Conservation (phyloP, 2,113 vertebrate genomes). For the Narcine bancroftii region DNA sequence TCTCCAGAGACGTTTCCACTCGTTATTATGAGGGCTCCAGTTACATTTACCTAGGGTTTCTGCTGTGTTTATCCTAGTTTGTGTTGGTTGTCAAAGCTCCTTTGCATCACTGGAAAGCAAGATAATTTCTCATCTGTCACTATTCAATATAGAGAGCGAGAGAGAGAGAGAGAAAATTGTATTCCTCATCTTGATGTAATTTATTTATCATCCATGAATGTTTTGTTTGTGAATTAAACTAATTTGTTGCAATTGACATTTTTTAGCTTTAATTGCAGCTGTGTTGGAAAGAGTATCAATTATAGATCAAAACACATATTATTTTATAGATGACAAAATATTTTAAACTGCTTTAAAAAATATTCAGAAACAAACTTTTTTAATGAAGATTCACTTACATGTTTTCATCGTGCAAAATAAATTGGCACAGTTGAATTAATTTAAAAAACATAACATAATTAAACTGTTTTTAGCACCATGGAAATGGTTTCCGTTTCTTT, state of each 20-base stretch:
- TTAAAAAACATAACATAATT: constrained; percentile 23
- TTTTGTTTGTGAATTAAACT: constrained; percentile 29
- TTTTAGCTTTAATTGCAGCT: constrained; percentile 12
- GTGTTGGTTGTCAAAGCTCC: constrained; percentile 8
- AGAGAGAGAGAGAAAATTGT: background rate
- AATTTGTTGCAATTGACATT: background rate
- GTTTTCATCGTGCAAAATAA: background rate
- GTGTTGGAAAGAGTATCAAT: background rate
- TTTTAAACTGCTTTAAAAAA: constrained; percentile 11
- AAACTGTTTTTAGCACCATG: constrained; percentile 10
- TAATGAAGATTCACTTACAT: background rate
- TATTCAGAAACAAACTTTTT: constrained; percentile 20
- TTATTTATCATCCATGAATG: constrained; percentile 33
- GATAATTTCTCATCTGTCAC: background rate
- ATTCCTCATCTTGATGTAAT: constrained; percentile 6
- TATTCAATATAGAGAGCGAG: background rate
- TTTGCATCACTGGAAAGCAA: background rate
- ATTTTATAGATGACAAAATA: constrained; percentile 15
- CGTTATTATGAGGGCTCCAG: background rate
- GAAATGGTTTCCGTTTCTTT: background rate
- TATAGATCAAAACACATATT: background rate
- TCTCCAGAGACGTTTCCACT: background rate
- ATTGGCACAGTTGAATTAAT: background rate
- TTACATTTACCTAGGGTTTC: background rate
- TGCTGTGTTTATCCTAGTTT: background rate